These are phyloP conservation scores for Chloebia gouldiae DNA, from an alignment of 2,113 vertebrate genomes.

Conservation along the genomic window DNA sequence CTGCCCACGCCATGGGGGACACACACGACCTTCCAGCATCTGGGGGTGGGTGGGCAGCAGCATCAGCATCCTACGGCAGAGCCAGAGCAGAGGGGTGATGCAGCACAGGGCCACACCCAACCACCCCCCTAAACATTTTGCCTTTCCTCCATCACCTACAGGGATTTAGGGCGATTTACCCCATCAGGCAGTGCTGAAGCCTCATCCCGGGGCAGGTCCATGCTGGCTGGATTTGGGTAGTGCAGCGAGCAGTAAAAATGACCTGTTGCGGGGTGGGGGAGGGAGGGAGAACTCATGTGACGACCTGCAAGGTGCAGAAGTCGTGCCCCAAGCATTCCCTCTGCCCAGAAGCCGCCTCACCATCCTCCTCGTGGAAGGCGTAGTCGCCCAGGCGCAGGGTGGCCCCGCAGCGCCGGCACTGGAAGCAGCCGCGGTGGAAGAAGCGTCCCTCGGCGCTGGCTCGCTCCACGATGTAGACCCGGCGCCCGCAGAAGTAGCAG, in stretches of 20 bases:
- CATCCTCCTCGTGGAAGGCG: slow-evolving; percentile 74
- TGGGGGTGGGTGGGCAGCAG: fast-evolving
- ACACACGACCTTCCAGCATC: not conserved
- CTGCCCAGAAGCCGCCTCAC: slow-evolving; percentile 57
- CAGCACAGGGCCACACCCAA: not conserved
- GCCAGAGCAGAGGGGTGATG: not conserved
- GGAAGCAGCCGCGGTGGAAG: slow-evolving; percentile 93
- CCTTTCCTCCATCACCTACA: not conserved
- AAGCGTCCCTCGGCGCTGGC: slow-evolving; percentile 86
- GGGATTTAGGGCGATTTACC: not conserved
- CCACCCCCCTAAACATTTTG: not conserved
- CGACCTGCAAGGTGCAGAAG: not conserved
- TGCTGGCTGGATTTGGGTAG: not conserved
- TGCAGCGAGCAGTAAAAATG: slow-evolving; percentile 76
- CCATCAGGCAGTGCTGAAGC: not conserved
- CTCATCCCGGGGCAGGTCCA: not conserved
- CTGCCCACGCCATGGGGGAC: not conserved
- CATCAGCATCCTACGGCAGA: not conserved
- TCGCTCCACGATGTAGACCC: slow-evolving; percentile 88
- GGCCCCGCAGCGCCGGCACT: slow-evolving; percentile 79
- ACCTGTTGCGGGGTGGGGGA: not conserved
- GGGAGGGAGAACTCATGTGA: not conserved
- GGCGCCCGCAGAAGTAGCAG: slow-evolving; percentile 85
- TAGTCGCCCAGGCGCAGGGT: slow-evolving; percentile 86
- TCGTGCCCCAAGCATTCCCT: not conserved